These are phyloP conservation scores for Himantopus leucocephalus DNA, from an alignment of 2,113 vertebrate genomes.

Conservation along the genomic window DNA sequence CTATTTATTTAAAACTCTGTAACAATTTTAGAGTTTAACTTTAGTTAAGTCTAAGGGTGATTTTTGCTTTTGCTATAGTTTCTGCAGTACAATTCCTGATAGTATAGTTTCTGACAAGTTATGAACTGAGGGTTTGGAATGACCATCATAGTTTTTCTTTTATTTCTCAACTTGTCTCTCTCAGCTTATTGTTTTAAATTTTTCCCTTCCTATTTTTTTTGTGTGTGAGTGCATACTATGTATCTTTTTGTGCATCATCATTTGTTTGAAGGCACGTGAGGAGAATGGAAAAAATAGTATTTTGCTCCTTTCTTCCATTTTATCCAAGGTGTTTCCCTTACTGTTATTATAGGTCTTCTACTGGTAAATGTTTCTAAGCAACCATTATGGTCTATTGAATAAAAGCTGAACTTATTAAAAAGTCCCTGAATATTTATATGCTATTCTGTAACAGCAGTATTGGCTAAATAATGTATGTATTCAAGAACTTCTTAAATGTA, in stretches of 20 bases:
- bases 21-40: not conserved
- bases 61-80: not conserved
- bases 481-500: slow-evolving; percentile 45
- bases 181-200: not conserved
- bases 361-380: slow-evolving; percentile 41
- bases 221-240: not conserved
- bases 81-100: not conserved
- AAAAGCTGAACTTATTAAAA: slow-evolving; percentile 56
- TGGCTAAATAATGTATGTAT: slow-evolving; percentile 65
- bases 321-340: not conserved
- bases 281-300: not conserved
- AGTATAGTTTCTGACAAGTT: not conserved
- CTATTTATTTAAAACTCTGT: not conserved
- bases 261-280: not conserved
- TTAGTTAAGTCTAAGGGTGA: not conserved
- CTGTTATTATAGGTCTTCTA: not conserved
- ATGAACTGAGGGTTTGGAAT: not conserved
- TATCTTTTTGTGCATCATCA: not conserved
- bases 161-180: not conserved
- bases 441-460: slow-evolving; percentile 6
- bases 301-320: not conserved
- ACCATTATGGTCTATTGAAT: slow-evolving; percentile 20
- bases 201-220: not conserved
- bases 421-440: slow-evolving; percentile 58
- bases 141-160: not conserved